Conservation (phyloP, 2,797 vertebrate species). For the Mormyrops attenuatus region DNA sequence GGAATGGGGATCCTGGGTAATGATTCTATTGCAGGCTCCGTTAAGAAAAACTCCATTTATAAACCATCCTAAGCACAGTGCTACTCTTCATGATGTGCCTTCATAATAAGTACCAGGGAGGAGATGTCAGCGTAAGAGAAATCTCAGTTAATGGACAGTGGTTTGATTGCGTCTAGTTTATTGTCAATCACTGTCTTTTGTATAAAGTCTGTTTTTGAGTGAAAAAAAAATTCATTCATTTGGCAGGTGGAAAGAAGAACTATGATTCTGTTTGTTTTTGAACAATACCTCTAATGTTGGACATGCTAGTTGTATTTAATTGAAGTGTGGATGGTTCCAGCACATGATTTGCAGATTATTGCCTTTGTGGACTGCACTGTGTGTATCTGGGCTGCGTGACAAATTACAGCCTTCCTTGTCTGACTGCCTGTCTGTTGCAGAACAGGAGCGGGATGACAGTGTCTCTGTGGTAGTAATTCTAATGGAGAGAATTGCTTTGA, state of each 20-base stretch:
- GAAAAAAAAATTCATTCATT: slow-evolving; percentile 12
- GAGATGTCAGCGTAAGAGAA: neutral
- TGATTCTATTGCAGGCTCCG: slow-evolving; percentile 11
- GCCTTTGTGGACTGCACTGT: neutral
- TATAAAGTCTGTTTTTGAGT: neutral
- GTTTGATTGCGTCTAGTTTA: slow-evolving; percentile 5
- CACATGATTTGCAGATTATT: slow-evolving; percentile 14
- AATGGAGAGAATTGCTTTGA: neutral
- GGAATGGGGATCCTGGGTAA: neutral
- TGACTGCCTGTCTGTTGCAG: neutral
- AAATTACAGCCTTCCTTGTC: neutral
- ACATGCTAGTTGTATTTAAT: slow-evolving; percentile 14
- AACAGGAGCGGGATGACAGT: neutral
- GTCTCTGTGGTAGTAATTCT: neutral
- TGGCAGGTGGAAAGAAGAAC: neutral
- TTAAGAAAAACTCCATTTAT: slow-evolving; percentile 7
- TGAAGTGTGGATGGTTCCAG: neutral
- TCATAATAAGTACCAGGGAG: slow-evolving; percentile 24
- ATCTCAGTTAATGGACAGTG: slow-evolving; percentile 3
- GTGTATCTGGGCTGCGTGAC: neutral
- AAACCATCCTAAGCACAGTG: neutral
- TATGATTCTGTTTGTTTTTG: neutral
- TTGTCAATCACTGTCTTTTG: neutral
- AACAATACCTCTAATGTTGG: slow-evolving; percentile 15
- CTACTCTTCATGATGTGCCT: neutral